Evolutionary conservation across 2,113 vertebrate species (phyloP), one percentile per base, ranked within the genome.

Genomic region (Passerina amoena): DNA sequence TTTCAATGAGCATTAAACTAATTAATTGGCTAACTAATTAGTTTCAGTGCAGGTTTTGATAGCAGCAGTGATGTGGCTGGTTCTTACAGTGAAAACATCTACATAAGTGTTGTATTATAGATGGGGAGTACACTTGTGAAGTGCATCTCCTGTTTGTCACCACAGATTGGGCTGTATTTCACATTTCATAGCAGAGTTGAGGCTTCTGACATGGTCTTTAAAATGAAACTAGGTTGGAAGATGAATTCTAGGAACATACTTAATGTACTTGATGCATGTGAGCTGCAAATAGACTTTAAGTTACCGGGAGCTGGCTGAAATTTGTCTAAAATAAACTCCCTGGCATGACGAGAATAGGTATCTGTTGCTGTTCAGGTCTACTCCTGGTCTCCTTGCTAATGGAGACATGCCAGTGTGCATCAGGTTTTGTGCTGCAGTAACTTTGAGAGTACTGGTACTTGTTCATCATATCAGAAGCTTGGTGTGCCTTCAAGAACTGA

Each of bases 1-100:
- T 80, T 96, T 92, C 25, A 78, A 8, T 54, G 12, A 77, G 42
- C 68, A 78, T 83, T 81, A 92, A 83, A 82, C 38, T 90, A 76
- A 84, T 82, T 87, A 92, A 85, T 76, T 93, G 63, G 35, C 71
- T 72, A 72, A 93, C 90, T 76, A 94, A 92, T 93, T 94, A 21
- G 48, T 82, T 95, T 87, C 28, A 28, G 85, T 70, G 45, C 20
- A 83, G 63, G 60, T 93, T 94, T 86, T 78, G 65, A 76, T 64
- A 71, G 56, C 56, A 54, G 60, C 12, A 4, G 59, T 60, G 66
- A 60, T 56, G 28, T 1, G 5, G 11, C n/a, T 83, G 63, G 4
- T 23, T 90, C 69, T 92, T 83, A 31, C 1, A 50, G 50, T 31
- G 47, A 60, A 47, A 66, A 28, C 28, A 9, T 81, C 35, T 45